Percentiles rank a stretch among this genome's conserved stretches.
These are phyloP conservation scores for Clanis bilineata DNA, from an alignment of 2,888 invertebrate species.

Conservation along the genomic window DNA sequence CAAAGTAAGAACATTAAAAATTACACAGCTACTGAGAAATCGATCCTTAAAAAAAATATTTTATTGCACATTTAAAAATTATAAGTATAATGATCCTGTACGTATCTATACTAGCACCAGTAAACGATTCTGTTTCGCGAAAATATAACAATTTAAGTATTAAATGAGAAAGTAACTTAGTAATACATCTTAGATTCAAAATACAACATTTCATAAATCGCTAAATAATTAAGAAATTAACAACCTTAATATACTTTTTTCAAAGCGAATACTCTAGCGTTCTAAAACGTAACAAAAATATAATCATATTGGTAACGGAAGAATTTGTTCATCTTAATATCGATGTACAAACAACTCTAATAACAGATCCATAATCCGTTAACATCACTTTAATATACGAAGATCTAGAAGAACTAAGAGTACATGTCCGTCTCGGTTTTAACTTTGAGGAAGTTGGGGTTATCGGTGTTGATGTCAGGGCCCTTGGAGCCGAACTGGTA, in stretches of 20 bases:
- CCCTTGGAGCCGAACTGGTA: slow-evolving; percentile 93
- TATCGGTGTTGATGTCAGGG: slow-evolving; percentile 87
- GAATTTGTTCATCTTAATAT: slow-evolving; percentile 12
- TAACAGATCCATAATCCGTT: slow-evolving; percentile 35
- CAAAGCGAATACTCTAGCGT: neutral
- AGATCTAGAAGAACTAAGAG: slow-evolving; percentile 53
- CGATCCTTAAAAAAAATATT: neutral
- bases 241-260: neutral
- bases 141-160: neutral
- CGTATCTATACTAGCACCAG: neutral
- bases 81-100: neutral
- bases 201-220: neutral
- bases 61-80: neutral
- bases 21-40: no score
- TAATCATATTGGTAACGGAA: neutral
- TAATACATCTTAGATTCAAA: neutral
- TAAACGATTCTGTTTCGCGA: neutral
- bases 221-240: slow-evolving; percentile 1
- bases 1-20: no score
- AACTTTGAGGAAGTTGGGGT: slow-evolving; percentile 78
- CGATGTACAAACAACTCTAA: slow-evolving; percentile 20
- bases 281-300: neutral
- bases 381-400: slow-evolving; percentile 26
- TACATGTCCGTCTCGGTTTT: slow-evolving; percentile 64
- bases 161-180: neutral